Evolutionary conservation across 2,797 vertebrate genomes (phyloP), one percentile per base, ranked within the genome.

Genomic region (Nyctibius grandis): DNA sequence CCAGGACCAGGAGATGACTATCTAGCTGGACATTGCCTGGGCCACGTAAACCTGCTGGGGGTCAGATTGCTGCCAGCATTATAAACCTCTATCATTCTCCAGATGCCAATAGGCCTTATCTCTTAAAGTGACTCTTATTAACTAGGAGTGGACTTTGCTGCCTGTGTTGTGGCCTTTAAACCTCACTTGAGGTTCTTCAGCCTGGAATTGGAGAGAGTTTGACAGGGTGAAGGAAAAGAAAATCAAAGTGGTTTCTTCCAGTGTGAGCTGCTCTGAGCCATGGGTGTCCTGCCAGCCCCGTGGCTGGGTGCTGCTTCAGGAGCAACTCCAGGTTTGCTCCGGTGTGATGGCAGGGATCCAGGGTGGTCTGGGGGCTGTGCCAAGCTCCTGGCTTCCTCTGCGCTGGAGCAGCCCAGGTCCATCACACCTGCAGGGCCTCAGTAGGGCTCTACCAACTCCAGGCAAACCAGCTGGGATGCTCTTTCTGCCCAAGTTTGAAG

Each of bases 101-200:
- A 3, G 33, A 6, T 5, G 33, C 48, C 56, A 57, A 47, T 26
- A 48, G 64, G 26, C 45, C 63, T 95, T 97, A 97, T 96, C 96
- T 89, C 83, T 84, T 69, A 47, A 81, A 75, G 73, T 57, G 79
- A 75, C 44, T 81, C 59, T 94, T 74, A 59, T 42, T 90, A 82
- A 90, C 77, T 60, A 72, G 80, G 9, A 85, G 8, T 50, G 77
- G 88, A 96, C 95, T 96, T 96, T 90, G 85, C 89, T 91, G 50
- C n/a, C 11, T 10, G 7, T 69, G 25, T 31, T 57, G 42, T 67
- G 44, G 64, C 50, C 36, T 90, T 88, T 76, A 90, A 85, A 88
- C 36, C n/a, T 88, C 65, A 33, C 59, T 60, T n/a, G 31, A 70
- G 38, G 51, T 36, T 91, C 69, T 74, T 91, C 14, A 29, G 6